phyloP scores from a whole-genome alignment of 1,140 invertebrate genomes.

The Chironomus tepperi region DNA sequence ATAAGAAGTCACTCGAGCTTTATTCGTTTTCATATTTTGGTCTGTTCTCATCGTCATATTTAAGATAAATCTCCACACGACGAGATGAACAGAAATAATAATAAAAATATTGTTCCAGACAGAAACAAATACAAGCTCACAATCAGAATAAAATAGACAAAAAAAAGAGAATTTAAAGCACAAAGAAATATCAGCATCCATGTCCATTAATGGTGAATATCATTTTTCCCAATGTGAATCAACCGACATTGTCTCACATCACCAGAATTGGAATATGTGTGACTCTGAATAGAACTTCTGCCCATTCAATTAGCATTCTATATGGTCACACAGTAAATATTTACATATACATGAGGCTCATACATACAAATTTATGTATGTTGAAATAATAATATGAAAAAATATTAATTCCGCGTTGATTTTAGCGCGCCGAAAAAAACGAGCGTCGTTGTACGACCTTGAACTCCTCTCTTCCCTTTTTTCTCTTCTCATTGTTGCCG shows the following conservation, averaged over 20 bases:
- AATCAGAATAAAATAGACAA: not conserved
- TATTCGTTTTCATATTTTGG: too few relatives aligned
- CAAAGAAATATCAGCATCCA: not conserved
- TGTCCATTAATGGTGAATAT: conserved; percentile 12
- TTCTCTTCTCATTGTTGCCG: not conserved
- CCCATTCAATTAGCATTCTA: not conserved
- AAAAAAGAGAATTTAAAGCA: not conserved
- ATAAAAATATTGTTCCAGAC: not conserved
- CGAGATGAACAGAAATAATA: too few relatives aligned
- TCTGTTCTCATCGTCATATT: too few relatives aligned
- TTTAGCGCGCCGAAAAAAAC: conserved; percentile 1
- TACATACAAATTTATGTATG: not conserved
- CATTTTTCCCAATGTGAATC: too few relatives aligned
- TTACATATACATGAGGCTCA: not conserved
- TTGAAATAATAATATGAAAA: not conserved
- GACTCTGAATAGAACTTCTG: not conserved
- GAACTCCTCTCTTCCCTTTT: conserved; percentile 3
- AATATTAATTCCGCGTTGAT: conserved; percentile 4
- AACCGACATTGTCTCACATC: not conserved
- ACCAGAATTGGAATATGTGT: not conserved
- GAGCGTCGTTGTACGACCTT: not conserved
- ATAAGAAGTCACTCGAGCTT: too few relatives aligned
- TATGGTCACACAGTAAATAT: not conserved
- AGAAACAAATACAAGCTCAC: not conserved
- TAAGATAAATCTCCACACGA: too few relatives aligned